Conservation (phyloP, 2,113 vertebrate genomes). For the Trinectes maculatus region DNA sequence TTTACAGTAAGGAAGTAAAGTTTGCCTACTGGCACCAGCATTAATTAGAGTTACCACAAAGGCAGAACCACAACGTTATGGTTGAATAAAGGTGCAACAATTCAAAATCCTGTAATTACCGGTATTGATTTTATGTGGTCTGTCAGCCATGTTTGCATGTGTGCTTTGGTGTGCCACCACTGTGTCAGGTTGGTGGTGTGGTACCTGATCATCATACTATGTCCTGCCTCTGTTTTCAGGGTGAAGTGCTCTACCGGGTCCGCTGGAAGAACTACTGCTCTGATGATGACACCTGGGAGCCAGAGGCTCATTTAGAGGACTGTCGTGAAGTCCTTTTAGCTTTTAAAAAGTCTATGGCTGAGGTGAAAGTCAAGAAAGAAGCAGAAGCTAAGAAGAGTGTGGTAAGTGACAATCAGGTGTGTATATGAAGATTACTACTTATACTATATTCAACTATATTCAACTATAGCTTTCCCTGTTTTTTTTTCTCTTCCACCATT, state of each 20-base stretch:
- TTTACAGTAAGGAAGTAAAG: neutral
- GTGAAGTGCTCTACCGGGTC: conserved; percentile 91
- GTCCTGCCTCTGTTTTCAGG: conserved; percentile 77
- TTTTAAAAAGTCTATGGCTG: conserved; percentile 85
- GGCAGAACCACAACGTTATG: no score
- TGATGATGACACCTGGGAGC: conserved; percentile 98
- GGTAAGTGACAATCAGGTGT: conserved; percentile 53
- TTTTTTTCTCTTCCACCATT: no score
- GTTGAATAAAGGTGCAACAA: no score
- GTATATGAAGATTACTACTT: neutral
- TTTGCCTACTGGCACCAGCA: neutral
- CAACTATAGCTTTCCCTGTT: neutral
- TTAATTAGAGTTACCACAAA: no score
- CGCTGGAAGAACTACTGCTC: conserved; percentile 97
- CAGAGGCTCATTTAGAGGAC: conserved; percentile 92
- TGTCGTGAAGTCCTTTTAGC: conserved; percentile 94
- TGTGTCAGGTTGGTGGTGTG: neutral
- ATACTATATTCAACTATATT: neutral
- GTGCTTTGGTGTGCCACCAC: no score
- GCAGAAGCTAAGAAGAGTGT: conserved; percentile 76
- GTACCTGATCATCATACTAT: neutral
- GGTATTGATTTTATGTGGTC: neutral
- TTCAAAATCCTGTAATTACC: no score
- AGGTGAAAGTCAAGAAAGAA: conserved; percentile 88
- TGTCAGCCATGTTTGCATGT: neutral